phyloP scores from a whole-genome alignment of 2,113 vertebrate species.

The Pantherophis guttatus region DNA sequence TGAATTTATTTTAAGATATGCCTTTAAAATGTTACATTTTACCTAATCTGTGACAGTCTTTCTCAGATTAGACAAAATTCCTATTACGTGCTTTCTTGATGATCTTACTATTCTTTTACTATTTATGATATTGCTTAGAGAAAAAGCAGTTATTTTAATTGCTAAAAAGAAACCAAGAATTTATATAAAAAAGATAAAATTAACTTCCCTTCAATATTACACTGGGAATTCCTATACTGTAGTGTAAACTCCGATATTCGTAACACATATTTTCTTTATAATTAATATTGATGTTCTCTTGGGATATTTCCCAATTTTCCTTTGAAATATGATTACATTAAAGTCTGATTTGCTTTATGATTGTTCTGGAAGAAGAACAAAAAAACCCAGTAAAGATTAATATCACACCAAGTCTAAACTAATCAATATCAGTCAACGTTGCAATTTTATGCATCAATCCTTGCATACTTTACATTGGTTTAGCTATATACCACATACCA shows the following conservation, averaged over 20 bases:
- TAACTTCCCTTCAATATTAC: conserved; percentile 74
- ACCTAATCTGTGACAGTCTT: too few relatives aligned
- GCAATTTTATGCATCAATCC: conserved; percentile 6
- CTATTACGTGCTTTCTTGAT: background rate
- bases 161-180: conserved; percentile 57
- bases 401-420: background rate
- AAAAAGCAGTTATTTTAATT: conserved; percentile 63
- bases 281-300: conserved; percentile 69
- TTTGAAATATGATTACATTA: conserved; percentile 48
- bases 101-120: background rate
- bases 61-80: too few relatives aligned
- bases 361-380: background rate
- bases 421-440: background rate
- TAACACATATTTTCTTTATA: conserved; percentile 67
- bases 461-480: conserved; percentile 5
- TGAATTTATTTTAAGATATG: too few relatives aligned
- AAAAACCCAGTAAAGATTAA: background rate
- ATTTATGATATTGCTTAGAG: conserved; percentile 40
- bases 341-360: conserved; percentile 42
- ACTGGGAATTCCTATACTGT: conserved; percentile 66
- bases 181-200: conserved; percentile 69
- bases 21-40: too few relatives aligned
- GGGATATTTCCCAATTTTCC: conserved; percentile 48
- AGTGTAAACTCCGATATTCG: conserved; percentile 60
- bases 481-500: background rate